Conservation (phyloP, 2,888 invertebrate species). For the Ochlodes sylvanus region DNA sequence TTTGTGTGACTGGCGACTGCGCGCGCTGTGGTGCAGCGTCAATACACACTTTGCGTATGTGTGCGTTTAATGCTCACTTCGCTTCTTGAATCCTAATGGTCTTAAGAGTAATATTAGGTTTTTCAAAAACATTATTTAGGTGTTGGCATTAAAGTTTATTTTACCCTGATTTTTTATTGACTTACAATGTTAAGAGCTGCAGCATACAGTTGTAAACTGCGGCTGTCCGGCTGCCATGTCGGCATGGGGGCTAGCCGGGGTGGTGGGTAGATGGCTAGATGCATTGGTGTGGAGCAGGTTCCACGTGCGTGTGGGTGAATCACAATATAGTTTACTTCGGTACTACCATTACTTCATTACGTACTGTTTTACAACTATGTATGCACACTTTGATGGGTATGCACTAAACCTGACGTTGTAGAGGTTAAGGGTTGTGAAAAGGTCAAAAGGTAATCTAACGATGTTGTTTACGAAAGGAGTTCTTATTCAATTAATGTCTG, state of each 20-base stretch:
- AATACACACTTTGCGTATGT: constrained; percentile 16
- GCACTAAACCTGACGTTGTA: constrained; percentile 13
- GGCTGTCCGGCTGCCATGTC: constrained; percentile 22
- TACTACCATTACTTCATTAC: constrained; percentile 10
- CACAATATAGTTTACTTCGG: constrained; percentile 5
- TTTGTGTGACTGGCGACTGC: neutral
- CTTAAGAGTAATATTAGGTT: constrained; percentile 11
- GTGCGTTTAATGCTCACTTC: constrained; percentile 11
- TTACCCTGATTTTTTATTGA: constrained; percentile 14
- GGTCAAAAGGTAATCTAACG: constrained; percentile 29
- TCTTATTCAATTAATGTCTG: constrained; percentile 20
- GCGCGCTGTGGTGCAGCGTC: constrained; percentile 24
- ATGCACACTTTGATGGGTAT: constrained; percentile 13
- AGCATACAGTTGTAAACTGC: neutral
- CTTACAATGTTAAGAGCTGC: neutral
- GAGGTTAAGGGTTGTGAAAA: constrained; percentile 32
- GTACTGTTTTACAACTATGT: constrained; percentile 29
- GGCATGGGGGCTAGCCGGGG: constrained; percentile 18
- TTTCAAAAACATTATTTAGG: constrained; percentile 12
- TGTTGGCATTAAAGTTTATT: constrained; percentile 25
- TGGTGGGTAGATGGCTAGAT: constrained; percentile 5
- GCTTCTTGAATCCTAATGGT: neutral
- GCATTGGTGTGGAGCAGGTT: constrained; percentile 26
- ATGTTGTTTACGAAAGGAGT: constrained; percentile 30
- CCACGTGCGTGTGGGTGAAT: constrained; percentile 19